These are phyloP conservation scores for Carposina sasakii DNA, from an alignment of 1,140 invertebrate genomes.

Conservation along the genomic window DNA sequence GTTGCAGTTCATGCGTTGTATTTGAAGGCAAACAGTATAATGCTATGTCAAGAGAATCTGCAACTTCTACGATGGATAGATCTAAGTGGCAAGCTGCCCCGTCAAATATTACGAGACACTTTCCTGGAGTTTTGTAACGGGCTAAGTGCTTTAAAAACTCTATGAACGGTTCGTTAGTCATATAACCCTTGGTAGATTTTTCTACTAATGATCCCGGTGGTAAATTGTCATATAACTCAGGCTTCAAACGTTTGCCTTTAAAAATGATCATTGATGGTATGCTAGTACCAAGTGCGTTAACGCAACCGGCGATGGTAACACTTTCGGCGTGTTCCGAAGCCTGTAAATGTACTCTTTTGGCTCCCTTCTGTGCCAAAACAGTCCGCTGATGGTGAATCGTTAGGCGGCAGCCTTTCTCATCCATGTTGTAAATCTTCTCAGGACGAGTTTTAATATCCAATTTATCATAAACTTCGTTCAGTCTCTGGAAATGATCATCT, in stretches of 20 bases:
- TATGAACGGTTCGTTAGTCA: neutral
- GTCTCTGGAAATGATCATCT: neutral
- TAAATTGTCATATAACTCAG: neutral
- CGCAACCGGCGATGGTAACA: neutral
- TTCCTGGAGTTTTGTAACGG: neutral
- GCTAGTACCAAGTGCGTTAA: neutral
- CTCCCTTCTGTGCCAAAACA: neutral
- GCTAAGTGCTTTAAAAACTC: neutral
- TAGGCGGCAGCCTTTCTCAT: neutral
- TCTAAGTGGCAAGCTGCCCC: neutral
- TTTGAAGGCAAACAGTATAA: slow-evolving; percentile 35
- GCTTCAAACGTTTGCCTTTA: neutral
- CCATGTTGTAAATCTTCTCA: neutral
- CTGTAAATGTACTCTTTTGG: neutral
- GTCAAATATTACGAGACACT: neutral
- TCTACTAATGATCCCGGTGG: neutral
- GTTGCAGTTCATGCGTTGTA: slow-evolving; percentile 13
- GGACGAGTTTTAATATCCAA: neutral
- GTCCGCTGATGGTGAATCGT: neutral
- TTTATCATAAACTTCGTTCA: neutral
- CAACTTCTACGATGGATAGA: neutral
- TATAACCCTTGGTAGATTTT: slow-evolving; percentile 4
- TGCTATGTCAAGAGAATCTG: slow-evolving; percentile 21
- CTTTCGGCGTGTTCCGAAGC: neutral
- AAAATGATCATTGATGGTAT: neutral